phyloP scores from a whole-genome alignment of 2,888 invertebrate species.

The Aspidapion aeneum region DNA sequence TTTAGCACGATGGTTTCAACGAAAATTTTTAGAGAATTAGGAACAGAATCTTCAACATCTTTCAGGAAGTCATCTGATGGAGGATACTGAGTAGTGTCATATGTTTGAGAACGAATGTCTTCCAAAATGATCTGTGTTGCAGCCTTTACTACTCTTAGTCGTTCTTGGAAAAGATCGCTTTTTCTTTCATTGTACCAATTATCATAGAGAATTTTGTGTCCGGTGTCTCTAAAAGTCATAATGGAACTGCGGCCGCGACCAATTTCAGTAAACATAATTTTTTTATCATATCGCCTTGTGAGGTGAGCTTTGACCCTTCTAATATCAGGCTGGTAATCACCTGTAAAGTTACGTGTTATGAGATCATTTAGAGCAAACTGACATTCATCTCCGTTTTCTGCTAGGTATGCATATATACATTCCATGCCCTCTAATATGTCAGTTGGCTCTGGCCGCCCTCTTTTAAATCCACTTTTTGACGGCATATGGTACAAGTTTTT shows the following conservation, averaged over 20 bases:
- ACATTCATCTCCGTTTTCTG: constrained; percentile 4
- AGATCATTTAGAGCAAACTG: constrained; percentile 6
- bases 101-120: constrained; percentile 12
- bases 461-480: constrained; percentile 7
- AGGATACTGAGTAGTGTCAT: constrained; percentile 13
- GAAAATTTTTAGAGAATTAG: too few relatives aligned
- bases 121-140: constrained; percentile 15
- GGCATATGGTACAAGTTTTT: too few relatives aligned
- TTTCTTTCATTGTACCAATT: constrained; percentile 9
- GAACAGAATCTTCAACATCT: too few relatives aligned
- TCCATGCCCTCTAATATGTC: constrained; percentile 7
- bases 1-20: too few relatives aligned
- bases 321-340: constrained; percentile 4
- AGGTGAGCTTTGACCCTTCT: constrained; percentile 4
- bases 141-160: constrained; percentile 13
- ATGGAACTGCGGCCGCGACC: too few relatives aligned
- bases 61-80: constrained; percentile 13
- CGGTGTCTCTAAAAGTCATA: constrained; percentile 5
- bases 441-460: constrained; percentile 1
- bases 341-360: constrained; percentile 1
- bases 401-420: constrained; percentile 8
- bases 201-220: constrained; percentile 8
- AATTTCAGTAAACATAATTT: too few relatives aligned
- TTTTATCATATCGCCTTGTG: too few relatives aligned
- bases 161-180: constrained; percentile 6